Conservation (phyloP, 2,113 vertebrate genomes). For the Dasypus novemcinctus region DNA sequence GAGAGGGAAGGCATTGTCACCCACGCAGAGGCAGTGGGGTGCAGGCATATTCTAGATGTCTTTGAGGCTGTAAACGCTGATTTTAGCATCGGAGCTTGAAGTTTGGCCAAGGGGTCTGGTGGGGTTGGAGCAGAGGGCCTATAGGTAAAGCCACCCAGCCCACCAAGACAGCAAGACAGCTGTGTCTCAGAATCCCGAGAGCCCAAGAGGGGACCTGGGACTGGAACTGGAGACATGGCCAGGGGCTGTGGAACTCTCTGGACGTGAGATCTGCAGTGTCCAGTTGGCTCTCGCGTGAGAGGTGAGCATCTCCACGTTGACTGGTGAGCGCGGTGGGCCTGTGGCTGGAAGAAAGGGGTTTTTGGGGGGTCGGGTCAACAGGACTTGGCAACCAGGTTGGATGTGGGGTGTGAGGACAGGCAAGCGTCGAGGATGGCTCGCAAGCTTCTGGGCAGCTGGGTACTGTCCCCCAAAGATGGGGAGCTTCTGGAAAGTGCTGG, state of each 20-base stretch:
- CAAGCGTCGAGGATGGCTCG: not conserved
- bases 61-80: not conserved
- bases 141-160: not conserved
- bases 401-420: not conserved
- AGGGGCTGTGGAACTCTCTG: not conserved
- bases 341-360: not conserved
- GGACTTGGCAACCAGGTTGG: not conserved
- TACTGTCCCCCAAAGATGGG: not conserved
- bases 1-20: not conserved
- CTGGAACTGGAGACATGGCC: not conserved
- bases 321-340: too few species aligned
- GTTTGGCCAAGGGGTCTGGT: not conserved
- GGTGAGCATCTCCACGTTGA: not conserved
- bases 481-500: not conserved
- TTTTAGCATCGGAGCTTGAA: not conserved
- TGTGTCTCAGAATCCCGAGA: not conserved
- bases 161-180: not conserved
- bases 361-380: not conserved
- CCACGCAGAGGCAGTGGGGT: not conserved
- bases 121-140: not conserved
- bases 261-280: not conserved
- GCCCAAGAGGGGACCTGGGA: not conserved
- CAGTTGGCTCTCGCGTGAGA: not conserved
- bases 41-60: not conserved
- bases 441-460: not conserved